phyloP scores from a whole-genome alignment of 1,140 invertebrate genomes.

The Tetramorium simillimum region DNA sequence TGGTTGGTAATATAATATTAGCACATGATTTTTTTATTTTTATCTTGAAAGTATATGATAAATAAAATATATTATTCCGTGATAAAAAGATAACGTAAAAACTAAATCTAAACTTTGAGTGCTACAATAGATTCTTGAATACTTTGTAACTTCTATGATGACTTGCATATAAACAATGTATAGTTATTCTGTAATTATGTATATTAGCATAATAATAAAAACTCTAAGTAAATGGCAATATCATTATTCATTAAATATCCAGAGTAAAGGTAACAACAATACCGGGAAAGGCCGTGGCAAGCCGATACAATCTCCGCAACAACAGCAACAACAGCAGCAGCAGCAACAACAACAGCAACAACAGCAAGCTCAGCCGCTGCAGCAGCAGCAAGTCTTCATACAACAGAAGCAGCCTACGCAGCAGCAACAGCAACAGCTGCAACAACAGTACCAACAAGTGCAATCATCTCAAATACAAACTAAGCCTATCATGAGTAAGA shows the following conservation, averaged over 20 bases:
- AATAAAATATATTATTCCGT: background rate
- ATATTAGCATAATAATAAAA: constrained; percentile 24
- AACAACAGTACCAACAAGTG: constrained; percentile 70
- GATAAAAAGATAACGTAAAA: background rate
- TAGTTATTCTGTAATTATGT: background rate
- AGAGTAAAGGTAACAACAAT: constrained; percentile 82
- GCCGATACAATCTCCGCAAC: constrained; percentile 85
- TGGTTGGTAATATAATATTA: constrained; percentile 70
- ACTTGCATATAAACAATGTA: background rate
- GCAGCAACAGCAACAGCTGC: background rate
- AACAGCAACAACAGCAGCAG: constrained; percentile 81
- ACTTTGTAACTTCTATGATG: background rate
- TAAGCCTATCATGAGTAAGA: constrained; percentile 86
- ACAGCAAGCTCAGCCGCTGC: constrained; percentile 53
- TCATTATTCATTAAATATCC: constrained; percentile 59
- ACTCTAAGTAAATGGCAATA: background rate
- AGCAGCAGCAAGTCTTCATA: constrained; percentile 78
- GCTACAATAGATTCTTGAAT: constrained; percentile 6
- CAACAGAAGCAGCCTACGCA: constrained; percentile 82
- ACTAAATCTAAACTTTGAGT: constrained; percentile 10
- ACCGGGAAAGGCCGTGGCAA: constrained; percentile 84
- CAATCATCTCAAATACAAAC: constrained; percentile 85
- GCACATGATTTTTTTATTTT: background rate
- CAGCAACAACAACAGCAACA: constrained; percentile 74
- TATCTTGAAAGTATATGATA: background rate